phyloP scores from a whole-genome alignment of 35 echinoderm and acorn worm species.

The Acanthaster planci region DNA sequence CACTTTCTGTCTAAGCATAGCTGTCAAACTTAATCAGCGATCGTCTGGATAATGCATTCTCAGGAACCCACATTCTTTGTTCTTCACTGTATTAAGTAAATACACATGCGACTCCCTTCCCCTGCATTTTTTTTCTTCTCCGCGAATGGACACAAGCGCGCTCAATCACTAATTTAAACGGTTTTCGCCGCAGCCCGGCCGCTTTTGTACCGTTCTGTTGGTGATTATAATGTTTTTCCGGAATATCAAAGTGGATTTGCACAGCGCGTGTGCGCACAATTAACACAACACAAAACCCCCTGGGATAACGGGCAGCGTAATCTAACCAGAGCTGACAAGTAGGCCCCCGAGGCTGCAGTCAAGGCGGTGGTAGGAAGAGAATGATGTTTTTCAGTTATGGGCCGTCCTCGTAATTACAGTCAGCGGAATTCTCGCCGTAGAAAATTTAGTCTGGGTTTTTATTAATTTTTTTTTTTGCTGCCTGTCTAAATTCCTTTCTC shows the following conservation, averaged over 20 bases:
- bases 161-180: no score
- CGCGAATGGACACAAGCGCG: no score
- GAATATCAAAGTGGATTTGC: conserved; percentile 15
- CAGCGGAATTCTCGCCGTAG: background rate
- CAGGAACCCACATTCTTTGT: background rate
- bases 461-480: conserved; percentile 2
- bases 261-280: conserved; percentile 18
- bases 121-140: background rate
- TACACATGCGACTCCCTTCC: background rate
- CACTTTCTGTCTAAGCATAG: background rate
- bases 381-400: background rate
- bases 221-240: conserved; percentile 20
- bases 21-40: conserved; percentile 26
- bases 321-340: conserved; percentile 4
- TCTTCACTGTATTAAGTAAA: conserved; percentile 17
- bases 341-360: background rate
- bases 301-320: background rate
- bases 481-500: no score
- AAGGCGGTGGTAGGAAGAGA: background rate
- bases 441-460: background rate
- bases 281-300: background rate
- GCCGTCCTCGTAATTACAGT: background rate
- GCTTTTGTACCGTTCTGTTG: conserved; percentile 1
- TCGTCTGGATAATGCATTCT: background rate
- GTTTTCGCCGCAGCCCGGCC: background rate